These are phyloP conservation scores for Patella ulyssiponensis DNA, from an alignment of 2,888 invertebrate genomes.

Conservation along the genomic window DNA sequence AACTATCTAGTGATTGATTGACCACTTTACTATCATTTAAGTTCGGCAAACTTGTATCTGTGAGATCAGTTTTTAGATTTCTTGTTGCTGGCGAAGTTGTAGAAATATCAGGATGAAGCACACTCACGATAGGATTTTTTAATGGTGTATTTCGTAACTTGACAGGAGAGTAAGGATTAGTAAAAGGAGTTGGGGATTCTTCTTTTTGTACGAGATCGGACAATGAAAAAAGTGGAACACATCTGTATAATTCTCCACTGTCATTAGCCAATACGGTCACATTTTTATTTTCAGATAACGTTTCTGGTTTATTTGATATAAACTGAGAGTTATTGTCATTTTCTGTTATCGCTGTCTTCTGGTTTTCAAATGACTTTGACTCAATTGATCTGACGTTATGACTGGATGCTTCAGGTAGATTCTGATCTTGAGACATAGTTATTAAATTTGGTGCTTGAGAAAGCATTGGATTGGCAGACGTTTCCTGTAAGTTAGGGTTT, in stretches of 20 bases:
- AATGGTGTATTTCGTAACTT: neutral
- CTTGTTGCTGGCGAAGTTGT: neutral
- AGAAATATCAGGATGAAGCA: too few species aligned
- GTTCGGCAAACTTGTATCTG: neutral
- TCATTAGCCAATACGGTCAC: neutral
- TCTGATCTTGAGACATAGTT: too few species aligned
- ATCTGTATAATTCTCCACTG: neutral
- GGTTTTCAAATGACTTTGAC: too few species aligned
- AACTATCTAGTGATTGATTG: neutral
- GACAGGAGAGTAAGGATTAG: neutral
- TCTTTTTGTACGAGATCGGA: neutral
- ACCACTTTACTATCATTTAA: neutral
- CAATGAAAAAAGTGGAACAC: constrained; percentile 3
- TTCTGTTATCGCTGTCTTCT: too few species aligned
- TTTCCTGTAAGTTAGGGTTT: too few species aligned
- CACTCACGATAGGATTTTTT: too few species aligned
- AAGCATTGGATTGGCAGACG: too few species aligned
- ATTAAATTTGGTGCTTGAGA: too few species aligned
- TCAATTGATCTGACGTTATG: too few species aligned
- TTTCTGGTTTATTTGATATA: too few species aligned
- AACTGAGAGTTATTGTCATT: too few species aligned
- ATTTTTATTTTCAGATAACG: neutral
- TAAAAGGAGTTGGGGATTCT: neutral
- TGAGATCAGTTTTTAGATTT: neutral
- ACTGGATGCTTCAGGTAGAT: too few species aligned